phyloP scores from a whole-genome alignment of 2,113 vertebrate genomes.

The Neomonachus schauinslandi region DNA sequence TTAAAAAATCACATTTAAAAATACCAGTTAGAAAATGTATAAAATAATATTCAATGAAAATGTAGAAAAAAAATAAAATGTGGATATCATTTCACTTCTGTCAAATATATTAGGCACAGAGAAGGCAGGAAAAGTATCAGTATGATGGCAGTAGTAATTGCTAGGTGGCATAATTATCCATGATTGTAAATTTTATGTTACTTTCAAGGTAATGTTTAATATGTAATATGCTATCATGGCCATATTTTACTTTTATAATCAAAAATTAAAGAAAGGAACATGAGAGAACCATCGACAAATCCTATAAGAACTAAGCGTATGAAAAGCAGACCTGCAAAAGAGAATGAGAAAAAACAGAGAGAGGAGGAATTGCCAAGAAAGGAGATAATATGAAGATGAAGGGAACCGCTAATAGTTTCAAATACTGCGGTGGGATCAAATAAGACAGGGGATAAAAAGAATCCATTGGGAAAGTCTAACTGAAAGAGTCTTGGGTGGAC shows the following conservation, averaged over 20 bases:
- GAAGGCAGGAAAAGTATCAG: neutral
- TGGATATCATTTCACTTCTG: neutral
- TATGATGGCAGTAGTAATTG: neutral
- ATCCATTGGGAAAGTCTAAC: neutral
- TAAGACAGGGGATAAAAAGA: neutral
- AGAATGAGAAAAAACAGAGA: neutral
- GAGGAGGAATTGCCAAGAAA: neutral
- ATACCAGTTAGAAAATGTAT: neutral
- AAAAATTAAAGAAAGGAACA: neutral
- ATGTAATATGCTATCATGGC: neutral
- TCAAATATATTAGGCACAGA: neutral
- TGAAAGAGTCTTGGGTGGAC: neutral
- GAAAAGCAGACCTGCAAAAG: neutral
- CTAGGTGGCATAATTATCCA: neutral
- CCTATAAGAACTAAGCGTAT: neutral
- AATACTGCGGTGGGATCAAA: neutral
- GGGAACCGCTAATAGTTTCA: neutral
- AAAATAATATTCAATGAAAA: conserved; percentile 18
- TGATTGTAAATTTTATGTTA: conserved; percentile 34
- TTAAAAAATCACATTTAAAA: neutral
- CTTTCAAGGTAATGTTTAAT: conserved; percentile 12
- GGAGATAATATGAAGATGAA: neutral
- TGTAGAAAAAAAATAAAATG: neutral
- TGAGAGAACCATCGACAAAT: neutral
- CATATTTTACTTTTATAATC: neutral